phyloP scores from a whole-genome alignment of 2,888 invertebrate species.

The Tubulanus polymorphus region DNA sequence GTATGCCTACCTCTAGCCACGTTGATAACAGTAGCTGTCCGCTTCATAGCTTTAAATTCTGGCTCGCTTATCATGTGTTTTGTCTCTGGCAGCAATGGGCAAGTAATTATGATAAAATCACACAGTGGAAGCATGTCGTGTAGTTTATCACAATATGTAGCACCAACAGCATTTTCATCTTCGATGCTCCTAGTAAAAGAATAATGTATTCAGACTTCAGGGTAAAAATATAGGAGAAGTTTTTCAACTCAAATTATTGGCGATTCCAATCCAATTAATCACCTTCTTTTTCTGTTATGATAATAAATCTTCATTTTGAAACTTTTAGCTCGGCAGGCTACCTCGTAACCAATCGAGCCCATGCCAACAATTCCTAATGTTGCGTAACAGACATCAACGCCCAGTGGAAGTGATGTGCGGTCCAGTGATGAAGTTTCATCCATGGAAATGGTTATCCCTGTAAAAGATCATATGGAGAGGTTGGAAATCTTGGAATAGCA shows the following conservation, averaged over 20 bases:
- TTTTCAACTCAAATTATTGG: too few relatives aligned
- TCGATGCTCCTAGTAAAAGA: constrained; percentile 7
- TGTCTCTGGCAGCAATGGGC: constrained; percentile 17
- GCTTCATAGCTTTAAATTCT: constrained; percentile 18
- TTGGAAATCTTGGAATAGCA: too few relatives aligned
- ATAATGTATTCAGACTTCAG: neutral
- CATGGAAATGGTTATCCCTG: neutral
- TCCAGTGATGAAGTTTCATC: neutral
- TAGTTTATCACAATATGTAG: constrained; percentile 13
- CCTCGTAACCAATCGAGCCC: constrained; percentile 18
- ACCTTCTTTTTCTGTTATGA: constrained; percentile 18
- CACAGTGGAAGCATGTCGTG: constrained; percentile 16
- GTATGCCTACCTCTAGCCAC: constrained; percentile 17
- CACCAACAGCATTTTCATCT: constrained; percentile 14
- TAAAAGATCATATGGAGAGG: too few relatives aligned
- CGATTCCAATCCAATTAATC: too few relatives aligned
- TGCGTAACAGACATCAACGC: constrained; percentile 8
- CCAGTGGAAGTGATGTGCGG: neutral
- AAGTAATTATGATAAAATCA: constrained; percentile 19
- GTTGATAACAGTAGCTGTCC: constrained; percentile 18
- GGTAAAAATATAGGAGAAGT: too few relatives aligned
- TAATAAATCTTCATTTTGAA: constrained; percentile 18
- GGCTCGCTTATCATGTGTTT: constrained; percentile 9
- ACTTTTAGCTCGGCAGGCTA: constrained; percentile 15
- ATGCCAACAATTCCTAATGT: constrained; percentile 20